phyloP scores from a whole-genome alignment of 1,140 invertebrate genomes.

The Polyergus mexicanus region DNA sequence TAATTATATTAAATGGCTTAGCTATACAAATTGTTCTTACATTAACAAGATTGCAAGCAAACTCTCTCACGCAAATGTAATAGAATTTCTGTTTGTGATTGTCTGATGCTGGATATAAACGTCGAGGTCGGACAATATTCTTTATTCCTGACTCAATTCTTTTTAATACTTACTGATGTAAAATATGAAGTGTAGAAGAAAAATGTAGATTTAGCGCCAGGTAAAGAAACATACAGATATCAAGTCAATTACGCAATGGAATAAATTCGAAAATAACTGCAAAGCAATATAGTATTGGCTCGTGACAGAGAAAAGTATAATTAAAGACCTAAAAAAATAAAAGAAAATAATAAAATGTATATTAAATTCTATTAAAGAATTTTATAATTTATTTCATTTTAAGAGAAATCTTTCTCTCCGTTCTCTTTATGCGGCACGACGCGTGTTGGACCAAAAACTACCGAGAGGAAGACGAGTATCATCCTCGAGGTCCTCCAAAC shows the following conservation, averaged over 20 bases:
- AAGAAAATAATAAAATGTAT: not conserved
- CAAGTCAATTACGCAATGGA: not conserved
- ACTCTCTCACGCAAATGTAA: slow-evolving; percentile 13
- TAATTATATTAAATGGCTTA: slow-evolving; percentile 35
- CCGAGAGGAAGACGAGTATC: slow-evolving; percentile 32
- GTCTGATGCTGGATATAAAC: no score
- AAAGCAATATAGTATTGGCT: not conserved
- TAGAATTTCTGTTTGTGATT: slow-evolving; percentile 18
- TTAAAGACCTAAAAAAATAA: not conserved
- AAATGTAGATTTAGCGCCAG: not conserved
- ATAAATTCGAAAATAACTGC: not conserved
- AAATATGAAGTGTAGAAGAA: not conserved
- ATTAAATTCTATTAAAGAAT: not conserved
- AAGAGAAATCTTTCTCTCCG: not conserved
- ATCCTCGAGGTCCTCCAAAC: slow-evolving; percentile 28
- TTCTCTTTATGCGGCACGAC: slow-evolving; percentile 19
- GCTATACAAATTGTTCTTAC: slow-evolving; percentile 43
- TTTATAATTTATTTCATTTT: slow-evolving; percentile 19
- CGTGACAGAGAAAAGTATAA: not conserved
- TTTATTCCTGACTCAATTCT: not conserved
- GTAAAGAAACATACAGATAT: not conserved
- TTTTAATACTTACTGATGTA: not conserved
- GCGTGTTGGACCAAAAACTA: slow-evolving; percentile 43
- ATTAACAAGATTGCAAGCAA: slow-evolving; percentile 50
- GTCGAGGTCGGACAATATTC: not conserved